Percentiles rank a stretch among this genome's conserved stretches.
phyloP scores from a whole-genome alignment of 2,113 vertebrate genomes.

The Alethe diademata region DNA sequence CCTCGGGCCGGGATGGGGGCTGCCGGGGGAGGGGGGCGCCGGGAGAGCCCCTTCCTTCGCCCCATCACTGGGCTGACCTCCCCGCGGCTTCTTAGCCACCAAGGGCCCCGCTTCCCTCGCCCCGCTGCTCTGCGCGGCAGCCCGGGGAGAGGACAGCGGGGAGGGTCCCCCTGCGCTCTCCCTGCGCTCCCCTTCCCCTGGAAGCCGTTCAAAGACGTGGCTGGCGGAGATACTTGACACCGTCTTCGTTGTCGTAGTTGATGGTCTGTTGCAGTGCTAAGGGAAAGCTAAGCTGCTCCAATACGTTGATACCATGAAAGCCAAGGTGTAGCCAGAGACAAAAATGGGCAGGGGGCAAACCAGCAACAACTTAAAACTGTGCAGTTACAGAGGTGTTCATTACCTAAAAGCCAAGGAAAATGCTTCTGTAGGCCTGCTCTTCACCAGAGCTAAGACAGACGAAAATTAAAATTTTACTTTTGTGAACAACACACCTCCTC shows the following conservation, averaged over 20 bases:
- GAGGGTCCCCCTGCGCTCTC: too few species aligned
- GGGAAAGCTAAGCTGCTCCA: neutral
- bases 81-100: neutral
- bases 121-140: neutral
- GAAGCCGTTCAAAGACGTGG: neutral
- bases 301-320: neutral
- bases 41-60: neutral
- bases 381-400: neutral
- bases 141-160: too few species aligned
- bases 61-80: neutral
- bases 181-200: neutral
- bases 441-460: neutral
- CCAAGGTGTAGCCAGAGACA: neutral
- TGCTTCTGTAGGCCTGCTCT: neutral
- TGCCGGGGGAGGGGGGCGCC: too few species aligned
- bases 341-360: neutral
- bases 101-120: neutral
- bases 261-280: neutral
- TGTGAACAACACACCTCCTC: neutral
- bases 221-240: neutral
- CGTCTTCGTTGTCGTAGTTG: neutral
- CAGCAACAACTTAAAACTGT: neutral
- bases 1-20: neutral
- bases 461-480: neutral
- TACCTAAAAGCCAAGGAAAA: neutral